Base-by-base conservation (phyloP, 2,797 vertebrate species). In the Luscinia luscinia region DNA sequence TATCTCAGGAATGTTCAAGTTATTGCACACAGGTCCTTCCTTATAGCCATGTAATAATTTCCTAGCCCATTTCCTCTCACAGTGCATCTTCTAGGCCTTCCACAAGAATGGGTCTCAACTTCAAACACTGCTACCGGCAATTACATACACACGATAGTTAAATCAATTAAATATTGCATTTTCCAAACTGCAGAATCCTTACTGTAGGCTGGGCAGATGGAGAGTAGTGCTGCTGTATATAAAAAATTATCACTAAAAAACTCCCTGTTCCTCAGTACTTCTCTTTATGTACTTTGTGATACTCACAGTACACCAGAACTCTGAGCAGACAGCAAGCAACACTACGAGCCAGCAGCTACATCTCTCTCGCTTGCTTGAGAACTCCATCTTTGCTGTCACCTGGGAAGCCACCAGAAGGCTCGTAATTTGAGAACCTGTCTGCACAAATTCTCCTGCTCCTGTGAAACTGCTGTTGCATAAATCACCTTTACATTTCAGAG, bases 291-390 rank as follows among this genome's bases (percentile, higher is more conserved):
- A 59, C 27, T 69, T 48, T 7, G 22, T 18, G 19, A 34, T 18
- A 43, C 19, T 30, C 5, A 3, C 2, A 1, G 38, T 32, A 58
- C 3, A 36, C 0, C 0, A 36, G n/a, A 88, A 28, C 28, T 10
- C 26, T 4, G 30, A 57, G 26, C 40, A 80, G 21, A 46, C 9
- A 87, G 57, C 30, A 84, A 49, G 34, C 36, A 72, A 45, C 17
- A 41, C 4, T 22, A 9, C 0, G 0, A 41, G 12, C 48, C 36
- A 51, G 57, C 34, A 64, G 18, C 46, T 49, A 36, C n/a, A 13
- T 48, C 27, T 17, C 27, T n/a, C 80, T 24, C 43, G 51, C 12
- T 62, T 90, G 38, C 5, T 19, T 23, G 46, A 57, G 19, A 64
- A 27, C 26, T 88, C 26, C 18, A 34, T 55, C 59, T 84, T 59